Evolutionary conservation across 2,113 vertebrate genomes (phyloP).

Genomic region (Notothenia coriiceps): DNA sequence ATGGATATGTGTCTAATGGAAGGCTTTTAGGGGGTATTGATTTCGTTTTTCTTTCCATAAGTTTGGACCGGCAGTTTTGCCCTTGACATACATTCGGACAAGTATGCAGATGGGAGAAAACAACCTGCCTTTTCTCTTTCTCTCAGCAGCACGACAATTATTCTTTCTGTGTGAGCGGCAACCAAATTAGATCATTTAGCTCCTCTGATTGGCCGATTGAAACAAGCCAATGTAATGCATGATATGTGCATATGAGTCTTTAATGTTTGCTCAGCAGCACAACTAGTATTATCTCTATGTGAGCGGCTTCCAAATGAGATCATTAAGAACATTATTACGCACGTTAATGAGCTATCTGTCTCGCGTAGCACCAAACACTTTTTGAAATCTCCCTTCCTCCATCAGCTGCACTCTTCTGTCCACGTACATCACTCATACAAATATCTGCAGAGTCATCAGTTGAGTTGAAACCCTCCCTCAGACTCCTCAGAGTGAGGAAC

Average conservation of each 20-base stretch:
- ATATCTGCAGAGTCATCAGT: constrained; percentile 75
- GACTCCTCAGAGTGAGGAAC: constrained; percentile 57
- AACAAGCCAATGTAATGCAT: neutral
- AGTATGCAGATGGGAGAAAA: constrained; percentile 44
- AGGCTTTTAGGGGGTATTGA: constrained; percentile 83
- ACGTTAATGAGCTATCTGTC: constrained; percentile 35
- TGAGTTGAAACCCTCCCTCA: constrained; percentile 50
- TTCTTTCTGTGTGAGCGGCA: too few relatives aligned
- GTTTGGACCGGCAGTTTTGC: constrained; percentile 44
- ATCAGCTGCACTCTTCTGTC: constrained; percentile 11
- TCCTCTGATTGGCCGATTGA: too few relatives aligned
- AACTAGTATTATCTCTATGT: neutral
- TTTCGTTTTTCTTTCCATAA: constrained; percentile 60
- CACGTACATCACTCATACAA: constrained; percentile 65
- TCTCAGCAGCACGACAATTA: too few relatives aligned
- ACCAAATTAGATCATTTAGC: too few relatives aligned
- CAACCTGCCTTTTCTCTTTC: neutral
- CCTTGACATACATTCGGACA: constrained; percentile 57
- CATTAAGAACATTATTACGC: constrained; percentile 37
- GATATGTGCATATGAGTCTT: neutral
- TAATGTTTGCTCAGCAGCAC: neutral
- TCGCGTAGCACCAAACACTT: constrained; percentile 9
- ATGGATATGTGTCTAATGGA: constrained; percentile 74
- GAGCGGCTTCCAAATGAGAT: neutral
- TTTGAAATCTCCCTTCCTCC: constrained; percentile 22